phyloP scores from a whole-genome alignment of 37 sponge, comb jelly and placozoan genomes.

The Axinella damicornis region DNA sequence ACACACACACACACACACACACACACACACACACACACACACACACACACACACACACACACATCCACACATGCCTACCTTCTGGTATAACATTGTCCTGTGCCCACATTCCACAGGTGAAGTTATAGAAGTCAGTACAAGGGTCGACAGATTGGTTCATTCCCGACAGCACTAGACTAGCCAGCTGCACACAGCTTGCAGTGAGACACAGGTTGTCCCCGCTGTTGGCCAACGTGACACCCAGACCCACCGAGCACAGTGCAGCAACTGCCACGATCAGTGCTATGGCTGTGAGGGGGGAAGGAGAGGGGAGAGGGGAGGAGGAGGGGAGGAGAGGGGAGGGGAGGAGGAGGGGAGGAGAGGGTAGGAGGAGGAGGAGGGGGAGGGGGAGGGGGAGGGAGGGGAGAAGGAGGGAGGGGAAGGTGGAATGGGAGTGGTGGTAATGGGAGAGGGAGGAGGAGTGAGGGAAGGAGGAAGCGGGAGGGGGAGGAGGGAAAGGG shows the following conservation, averaged over 20 bases:
- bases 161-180: conserved; percentile 42
- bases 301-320: not conserved
- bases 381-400: no score
- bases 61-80: conserved; percentile 44
- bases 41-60: conserved; percentile 53
- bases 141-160: conserved; percentile 73
- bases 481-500: no score
- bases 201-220: conserved; percentile 31
- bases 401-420: no score
- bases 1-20: conserved; percentile 65
- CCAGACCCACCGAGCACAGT: no score
- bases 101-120: conserved; percentile 83
- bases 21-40: conserved; percentile 64
- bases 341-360: not conserved
- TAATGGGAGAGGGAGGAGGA: no score
- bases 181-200: conserved; percentile 50
- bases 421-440: no score
- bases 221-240: not conserved
- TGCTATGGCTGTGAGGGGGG: not conserved
- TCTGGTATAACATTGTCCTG: conserved; percentile 53
- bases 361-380: no score
- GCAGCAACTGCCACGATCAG: not conserved
- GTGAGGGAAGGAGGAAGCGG: no score
- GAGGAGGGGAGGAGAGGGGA: not conserved
- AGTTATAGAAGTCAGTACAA: conserved; percentile 85